Percentiles rank a stretch among this genome's conserved stretches.
phyloP scores from a whole-genome alignment of 2,797 vertebrate species.

The Falco berigora region DNA sequence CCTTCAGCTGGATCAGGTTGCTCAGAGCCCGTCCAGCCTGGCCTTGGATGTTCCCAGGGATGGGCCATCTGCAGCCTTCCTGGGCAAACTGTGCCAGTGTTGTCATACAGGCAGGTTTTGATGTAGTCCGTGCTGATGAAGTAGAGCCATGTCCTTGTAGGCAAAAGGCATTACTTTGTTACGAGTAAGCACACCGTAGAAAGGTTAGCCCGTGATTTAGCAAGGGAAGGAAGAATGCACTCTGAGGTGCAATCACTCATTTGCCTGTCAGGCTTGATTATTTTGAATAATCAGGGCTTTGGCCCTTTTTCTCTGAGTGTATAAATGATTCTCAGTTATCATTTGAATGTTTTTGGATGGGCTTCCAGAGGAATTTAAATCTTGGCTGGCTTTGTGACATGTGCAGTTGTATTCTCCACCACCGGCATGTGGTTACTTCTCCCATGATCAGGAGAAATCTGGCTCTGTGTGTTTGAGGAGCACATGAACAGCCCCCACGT shows the following conservation, averaged over 20 bases:
- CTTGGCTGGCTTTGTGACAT: neutral
- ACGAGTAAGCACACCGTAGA: neutral
- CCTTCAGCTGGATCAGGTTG: neutral
- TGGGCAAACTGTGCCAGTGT: neutral
- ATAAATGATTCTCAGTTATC: neutral
- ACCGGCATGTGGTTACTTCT: neutral
- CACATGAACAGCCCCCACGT: neutral
- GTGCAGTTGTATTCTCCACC: neutral
- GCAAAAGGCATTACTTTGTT: neutral
- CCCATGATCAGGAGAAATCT: neutral
- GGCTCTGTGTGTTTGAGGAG: neutral
- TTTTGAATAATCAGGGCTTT: neutral
- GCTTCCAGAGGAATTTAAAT: neutral
- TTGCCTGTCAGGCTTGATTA: neutral
- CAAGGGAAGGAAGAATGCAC: neutral
- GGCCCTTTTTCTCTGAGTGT: neutral
- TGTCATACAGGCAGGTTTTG: neutral
- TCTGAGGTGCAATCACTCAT: neutral
- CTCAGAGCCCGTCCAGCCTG: fast-evolving
- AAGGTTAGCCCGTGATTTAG: neutral
- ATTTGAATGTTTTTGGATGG: neutral
- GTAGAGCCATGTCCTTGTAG: neutral
- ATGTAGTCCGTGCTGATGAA: neutral
- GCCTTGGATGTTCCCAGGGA: neutral
- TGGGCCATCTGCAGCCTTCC: fast-evolving